Percentiles rank a stretch among this genome's conserved stretches.
phyloP scores from a whole-genome alignment of 2,888 invertebrate species.

The Fabriciana adippe region DNA sequence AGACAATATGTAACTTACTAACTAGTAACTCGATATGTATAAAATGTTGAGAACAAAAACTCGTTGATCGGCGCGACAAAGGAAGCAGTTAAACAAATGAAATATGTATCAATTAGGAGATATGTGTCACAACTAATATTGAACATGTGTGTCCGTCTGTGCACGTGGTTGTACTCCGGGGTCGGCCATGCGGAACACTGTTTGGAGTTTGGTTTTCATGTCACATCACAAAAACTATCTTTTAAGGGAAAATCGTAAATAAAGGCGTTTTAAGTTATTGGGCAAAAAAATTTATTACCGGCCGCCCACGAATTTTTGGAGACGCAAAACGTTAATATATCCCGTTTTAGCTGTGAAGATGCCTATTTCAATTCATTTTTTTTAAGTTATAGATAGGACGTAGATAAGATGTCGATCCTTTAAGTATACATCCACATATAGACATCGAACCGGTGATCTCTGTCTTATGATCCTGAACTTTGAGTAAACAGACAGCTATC shows the following conservation, averaged over 20 bases:
- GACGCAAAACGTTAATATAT: no score
- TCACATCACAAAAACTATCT: slow-evolving; percentile 35
- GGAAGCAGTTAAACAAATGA: slow-evolving; percentile 38
- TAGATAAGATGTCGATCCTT: no score
- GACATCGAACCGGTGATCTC: no score
- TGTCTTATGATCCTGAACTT: no score
- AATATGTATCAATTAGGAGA: slow-evolving; percentile 41
- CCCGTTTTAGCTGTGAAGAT: no score
- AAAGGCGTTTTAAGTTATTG: slow-evolving; percentile 11
- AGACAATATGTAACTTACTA: no score
- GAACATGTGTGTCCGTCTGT: slow-evolving; percentile 40
- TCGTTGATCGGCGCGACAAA: slow-evolving; percentile 31
- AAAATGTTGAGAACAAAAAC: neutral
- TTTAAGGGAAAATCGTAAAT: slow-evolving; percentile 25
- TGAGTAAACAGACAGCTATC: no score
- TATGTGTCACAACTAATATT: slow-evolving; percentile 50
- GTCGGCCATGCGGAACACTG: slow-evolving; percentile 48
- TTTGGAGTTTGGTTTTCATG: slow-evolving; percentile 32
- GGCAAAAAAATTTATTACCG: neutral
- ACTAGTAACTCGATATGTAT: neutral
- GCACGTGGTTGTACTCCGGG: slow-evolving; percentile 54
- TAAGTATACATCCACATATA: no score
- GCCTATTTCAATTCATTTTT: no score
- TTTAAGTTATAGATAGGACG: no score
- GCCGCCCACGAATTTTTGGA: slow-evolving; percentile 13